Conservation (phyloP, 2,113 vertebrate species). For the Saccopteryx bilineata region DNA sequence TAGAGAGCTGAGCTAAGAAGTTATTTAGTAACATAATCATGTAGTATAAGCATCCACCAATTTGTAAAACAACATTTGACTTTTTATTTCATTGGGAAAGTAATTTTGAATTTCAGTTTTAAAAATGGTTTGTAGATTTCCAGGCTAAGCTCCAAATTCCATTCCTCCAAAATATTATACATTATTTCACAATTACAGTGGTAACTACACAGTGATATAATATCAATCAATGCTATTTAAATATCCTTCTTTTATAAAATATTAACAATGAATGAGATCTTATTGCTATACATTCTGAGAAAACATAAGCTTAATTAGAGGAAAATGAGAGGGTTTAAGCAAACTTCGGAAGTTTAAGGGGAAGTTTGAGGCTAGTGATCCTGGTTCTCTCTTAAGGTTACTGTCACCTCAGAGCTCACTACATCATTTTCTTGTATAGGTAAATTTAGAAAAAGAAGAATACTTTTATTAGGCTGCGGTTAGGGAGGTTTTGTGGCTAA, state of each 20-base stretch:
- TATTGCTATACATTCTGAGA: not conserved
- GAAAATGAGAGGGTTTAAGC: not conserved
- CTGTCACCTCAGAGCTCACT: not conserved
- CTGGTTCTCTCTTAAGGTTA: not conserved
- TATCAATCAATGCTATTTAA: not conserved
- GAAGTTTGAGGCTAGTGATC: not conserved
- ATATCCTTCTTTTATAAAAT: conserved; percentile 6
- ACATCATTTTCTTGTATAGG: not conserved
- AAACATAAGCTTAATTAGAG: not conserved
- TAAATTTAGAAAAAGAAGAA: conserved; percentile 32
- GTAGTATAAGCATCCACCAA: not conserved
- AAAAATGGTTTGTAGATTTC: conserved; percentile 34
- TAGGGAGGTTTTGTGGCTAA: not conserved
- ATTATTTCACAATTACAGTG: not conserved
- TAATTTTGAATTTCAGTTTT: conserved; percentile 35
- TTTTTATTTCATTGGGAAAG: not conserved
- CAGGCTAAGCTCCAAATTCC: not conserved
- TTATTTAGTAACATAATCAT: not conserved
- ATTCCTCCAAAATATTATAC: not conserved
- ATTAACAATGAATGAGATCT: not conserved
- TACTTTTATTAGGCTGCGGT: conserved; percentile 33
- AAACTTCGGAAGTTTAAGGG: conserved; percentile 13
- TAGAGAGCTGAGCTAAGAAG: not conserved
- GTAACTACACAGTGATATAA: not conserved
- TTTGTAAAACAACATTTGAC: not conserved